Conservation (phyloP, 2,888 invertebrate genomes). For the Drosophila monieri region DNA sequence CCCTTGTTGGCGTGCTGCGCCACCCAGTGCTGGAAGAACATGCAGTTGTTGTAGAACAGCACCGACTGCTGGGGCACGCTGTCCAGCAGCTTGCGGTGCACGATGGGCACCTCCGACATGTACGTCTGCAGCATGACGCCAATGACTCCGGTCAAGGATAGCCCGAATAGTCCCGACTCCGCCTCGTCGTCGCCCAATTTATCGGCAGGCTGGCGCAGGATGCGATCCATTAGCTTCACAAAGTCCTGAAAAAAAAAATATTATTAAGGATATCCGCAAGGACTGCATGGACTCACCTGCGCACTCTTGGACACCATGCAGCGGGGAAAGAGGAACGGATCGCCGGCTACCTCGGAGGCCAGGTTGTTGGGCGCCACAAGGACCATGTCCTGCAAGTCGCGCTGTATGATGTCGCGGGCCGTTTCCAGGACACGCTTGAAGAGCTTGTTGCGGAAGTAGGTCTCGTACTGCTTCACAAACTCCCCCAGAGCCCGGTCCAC, state of each 20-base stretch:
- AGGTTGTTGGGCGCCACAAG: constrained; percentile 85
- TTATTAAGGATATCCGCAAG: neutral
- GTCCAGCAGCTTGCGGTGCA: constrained; percentile 91
- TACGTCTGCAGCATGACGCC: constrained; percentile 89
- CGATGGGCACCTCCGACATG: constrained; percentile 90
- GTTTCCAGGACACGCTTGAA: constrained; percentile 88
- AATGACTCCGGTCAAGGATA: constrained; percentile 57
- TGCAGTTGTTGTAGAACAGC: constrained; percentile 95
- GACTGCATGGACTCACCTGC: constrained; percentile 78
- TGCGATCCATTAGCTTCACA: constrained; percentile 81
- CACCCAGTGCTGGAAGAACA: constrained; percentile 92
- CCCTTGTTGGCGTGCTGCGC: constrained; percentile 85
- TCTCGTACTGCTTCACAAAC: constrained; percentile 90
- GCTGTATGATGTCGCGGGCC: constrained; percentile 90
- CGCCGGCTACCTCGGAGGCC: constrained; percentile 65
- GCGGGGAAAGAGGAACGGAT: constrained; percentile 81
- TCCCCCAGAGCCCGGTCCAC: constrained; percentile 87
- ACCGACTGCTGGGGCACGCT: constrained; percentile 95
- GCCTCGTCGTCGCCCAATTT: constrained; percentile 56
- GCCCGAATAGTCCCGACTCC: constrained; percentile 10
- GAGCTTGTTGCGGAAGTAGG: constrained; percentile 90
- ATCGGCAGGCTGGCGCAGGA: constrained; percentile 71
- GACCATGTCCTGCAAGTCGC: constrained; percentile 91
- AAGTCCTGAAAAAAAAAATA: constrained; percentile 66
- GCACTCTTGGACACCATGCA: constrained; percentile 83